Base-by-base conservation (phyloP, 92 coral and sea anemone genomes). In the Meandrina meandrites region DNA sequence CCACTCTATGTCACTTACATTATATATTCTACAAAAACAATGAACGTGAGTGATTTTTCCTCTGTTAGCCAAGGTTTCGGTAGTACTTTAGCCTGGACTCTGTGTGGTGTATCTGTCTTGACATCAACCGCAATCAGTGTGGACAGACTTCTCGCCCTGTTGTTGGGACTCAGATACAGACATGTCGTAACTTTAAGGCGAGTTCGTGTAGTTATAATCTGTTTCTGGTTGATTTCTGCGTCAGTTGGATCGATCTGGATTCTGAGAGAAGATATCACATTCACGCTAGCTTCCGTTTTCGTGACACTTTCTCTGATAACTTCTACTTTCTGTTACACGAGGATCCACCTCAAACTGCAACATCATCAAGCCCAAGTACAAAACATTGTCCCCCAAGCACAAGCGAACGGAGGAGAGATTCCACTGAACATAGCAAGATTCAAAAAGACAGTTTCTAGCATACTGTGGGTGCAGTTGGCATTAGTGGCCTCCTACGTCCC, bases 71-170 rank as follows among this genome's bases (percentile, higher is more conserved):
- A 4, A 47, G 51, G 6, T 4, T 4, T 4, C 51, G 6, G 51
- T 47, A 47, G n/a, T n/a, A n/a, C n/a, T 50, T 50, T 16, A 50
- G 14, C 1, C 14, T 50, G 21, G 21, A 16, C 3, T 0, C 11
- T 54, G 0, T 54, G 60, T 54, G 22, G n/a, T n/a, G n/a, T n/a
- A n/a, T 79, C 82, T 1, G 6, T 57, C 18, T 56, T 79, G 28
- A 79, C 82, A 79, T 18, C 48, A 48, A 56, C 70, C 28, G 50
- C 70, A 9, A 36, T 81, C 4, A 45, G 76, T 31, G 79, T 80
- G 60, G 79, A 87, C 86, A 68, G 90, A 35, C 79, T 79, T 73
- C 64, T 87, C 60, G 90, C 85, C 24, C 40, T 87, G 3, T 30
- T 24, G 32, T 30, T 87, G 75, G 72, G 78, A 2, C 77, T 34